Conservation (phyloP, 2,888 invertebrate genomes). For the Eupithecia pulchellata region DNA sequence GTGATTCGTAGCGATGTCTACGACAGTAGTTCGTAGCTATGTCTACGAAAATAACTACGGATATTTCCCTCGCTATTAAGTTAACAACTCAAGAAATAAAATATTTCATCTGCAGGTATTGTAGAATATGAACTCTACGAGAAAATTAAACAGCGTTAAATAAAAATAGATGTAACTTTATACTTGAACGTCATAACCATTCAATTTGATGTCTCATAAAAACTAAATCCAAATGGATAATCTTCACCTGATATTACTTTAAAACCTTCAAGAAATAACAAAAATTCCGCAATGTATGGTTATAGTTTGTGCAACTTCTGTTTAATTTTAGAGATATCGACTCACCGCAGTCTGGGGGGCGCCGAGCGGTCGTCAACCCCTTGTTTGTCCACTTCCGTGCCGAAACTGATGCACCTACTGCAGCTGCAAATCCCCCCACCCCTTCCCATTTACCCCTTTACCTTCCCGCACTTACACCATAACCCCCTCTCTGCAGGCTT, state of each 20-base stretch:
- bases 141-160: background rate
- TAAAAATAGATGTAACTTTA: background rate
- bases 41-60: background rate
- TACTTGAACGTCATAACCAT: background rate
- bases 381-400: conserved; percentile 76
- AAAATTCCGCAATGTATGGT: conserved; percentile 6
- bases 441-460: conserved; percentile 15
- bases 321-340: conserved; percentile 44
- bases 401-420: conserved; percentile 70
- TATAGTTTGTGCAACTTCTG: conserved; percentile 24
- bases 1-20: background rate
- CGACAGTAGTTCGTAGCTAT: background rate
- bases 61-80: background rate
- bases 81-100: background rate
- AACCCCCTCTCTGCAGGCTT: conserved; percentile 40
- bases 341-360: conserved; percentile 61
- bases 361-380: conserved; percentile 70
- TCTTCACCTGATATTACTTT: background rate
- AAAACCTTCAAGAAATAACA: background rate
- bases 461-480: conserved; percentile 65
- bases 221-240: background rate
- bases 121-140: background rate
- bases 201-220: background rate
- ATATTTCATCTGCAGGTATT: background rate
- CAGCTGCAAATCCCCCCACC: conserved; percentile 61